Percentiles rank a stretch among this genome's conserved stretches.
Conservation (phyloP, 1,140 invertebrate species). For the Drosophila quadrilineata region DNA sequence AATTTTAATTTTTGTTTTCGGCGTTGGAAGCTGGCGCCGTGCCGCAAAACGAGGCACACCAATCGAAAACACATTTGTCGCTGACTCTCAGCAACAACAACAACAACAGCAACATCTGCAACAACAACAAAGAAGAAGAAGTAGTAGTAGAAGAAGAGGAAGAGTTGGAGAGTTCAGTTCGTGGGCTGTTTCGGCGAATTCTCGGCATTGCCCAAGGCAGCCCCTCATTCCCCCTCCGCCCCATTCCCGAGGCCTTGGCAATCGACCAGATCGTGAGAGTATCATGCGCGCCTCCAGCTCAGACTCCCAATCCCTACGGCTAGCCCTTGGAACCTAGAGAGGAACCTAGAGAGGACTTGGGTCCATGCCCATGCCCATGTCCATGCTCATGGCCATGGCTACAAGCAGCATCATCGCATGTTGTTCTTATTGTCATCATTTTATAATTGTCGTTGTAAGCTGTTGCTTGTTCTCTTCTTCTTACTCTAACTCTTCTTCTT, state of each 20-base stretch:
- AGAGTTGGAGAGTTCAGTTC: slow-evolving; percentile 50
- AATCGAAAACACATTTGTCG: slow-evolving; percentile 80
- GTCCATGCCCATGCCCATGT: not conserved
- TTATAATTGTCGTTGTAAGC: slow-evolving; percentile 80
- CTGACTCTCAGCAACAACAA: slow-evolving; percentile 27
- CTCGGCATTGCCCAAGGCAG: slow-evolving; percentile 46
- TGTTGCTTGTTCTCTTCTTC: slow-evolving; percentile 48
- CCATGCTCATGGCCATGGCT: slow-evolving; percentile 22
- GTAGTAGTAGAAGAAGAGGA: not conserved
- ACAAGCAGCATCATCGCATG: slow-evolving; percentile 68
- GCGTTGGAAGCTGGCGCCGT: too few relatives aligned
- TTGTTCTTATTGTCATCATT: slow-evolving; percentile 80
- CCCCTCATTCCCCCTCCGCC: too few relatives aligned
- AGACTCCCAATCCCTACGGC: not conserved
- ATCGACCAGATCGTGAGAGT: slow-evolving; percentile 46
- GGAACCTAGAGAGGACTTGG: too few relatives aligned
- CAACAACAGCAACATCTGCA: slow-evolving; percentile 43
- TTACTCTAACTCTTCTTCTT: slow-evolving; percentile 21
- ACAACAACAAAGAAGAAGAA: not conserved
- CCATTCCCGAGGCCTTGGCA: too few relatives aligned
- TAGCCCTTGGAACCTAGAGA: too few relatives aligned
- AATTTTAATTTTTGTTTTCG: slow-evolving; percentile 71
- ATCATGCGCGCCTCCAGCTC: slow-evolving; percentile 10
- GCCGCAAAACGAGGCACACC: slow-evolving; percentile 36
- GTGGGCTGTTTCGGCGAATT: slow-evolving; percentile 75